phyloP scores from a whole-genome alignment of 2,113 vertebrate species.

The Esox niger region DNA sequence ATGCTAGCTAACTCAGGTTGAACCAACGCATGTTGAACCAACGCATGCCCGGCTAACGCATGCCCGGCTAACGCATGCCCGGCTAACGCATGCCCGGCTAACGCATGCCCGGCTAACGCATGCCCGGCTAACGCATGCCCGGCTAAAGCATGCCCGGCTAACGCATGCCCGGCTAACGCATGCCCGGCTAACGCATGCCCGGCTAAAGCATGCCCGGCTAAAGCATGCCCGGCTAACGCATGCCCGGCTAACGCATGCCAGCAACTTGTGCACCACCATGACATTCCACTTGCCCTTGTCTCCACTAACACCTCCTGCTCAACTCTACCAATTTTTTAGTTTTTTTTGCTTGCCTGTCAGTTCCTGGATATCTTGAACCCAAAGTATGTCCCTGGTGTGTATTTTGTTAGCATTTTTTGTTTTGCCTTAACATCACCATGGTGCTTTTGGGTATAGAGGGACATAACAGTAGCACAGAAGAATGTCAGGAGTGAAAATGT shows the following conservation, averaged over 20 bases:
- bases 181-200: no score
- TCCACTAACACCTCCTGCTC: background rate
- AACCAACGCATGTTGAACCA: no score
- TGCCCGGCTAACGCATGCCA: no score
- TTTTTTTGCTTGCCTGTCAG: conserved; percentile 29
- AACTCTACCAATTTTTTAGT: background rate
- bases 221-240: no score
- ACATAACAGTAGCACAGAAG: conserved; percentile 15
- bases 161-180: no score
- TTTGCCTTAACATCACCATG: conserved; percentile 36
- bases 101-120: no score
- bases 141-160: no score
- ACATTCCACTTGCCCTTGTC: conserved; percentile 7
- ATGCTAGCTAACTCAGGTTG: conserved; percentile 63
- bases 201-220: no score
- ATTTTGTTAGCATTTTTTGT: conserved; percentile 21
- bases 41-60: no score
- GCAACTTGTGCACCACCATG: background rate
- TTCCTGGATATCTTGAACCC: conserved; percentile 31
- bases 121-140: no score
- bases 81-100: no score
- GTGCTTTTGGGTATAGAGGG: conserved; percentile 45
- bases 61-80: no score
- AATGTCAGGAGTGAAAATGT: background rate
- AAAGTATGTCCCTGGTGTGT: conserved; percentile 21